phyloP scores from a whole-genome alignment of 2,888 invertebrate genomes.

The Eupelmus urozonus region DNA sequence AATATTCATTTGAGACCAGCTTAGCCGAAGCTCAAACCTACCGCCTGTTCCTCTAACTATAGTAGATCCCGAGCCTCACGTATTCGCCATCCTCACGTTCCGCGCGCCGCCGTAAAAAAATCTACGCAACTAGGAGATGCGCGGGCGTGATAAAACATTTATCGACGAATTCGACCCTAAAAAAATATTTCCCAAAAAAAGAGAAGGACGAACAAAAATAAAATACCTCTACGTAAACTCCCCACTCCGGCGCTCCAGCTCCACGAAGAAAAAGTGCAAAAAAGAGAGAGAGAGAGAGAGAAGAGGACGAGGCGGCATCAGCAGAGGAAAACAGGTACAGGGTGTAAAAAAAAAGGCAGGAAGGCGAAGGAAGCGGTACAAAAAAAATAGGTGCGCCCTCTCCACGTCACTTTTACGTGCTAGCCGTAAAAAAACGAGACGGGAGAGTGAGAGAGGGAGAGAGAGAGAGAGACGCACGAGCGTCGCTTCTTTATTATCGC shows the following conservation, averaged over 20 bases:
- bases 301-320: too few relatives aligned
- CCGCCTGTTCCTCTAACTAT: too few relatives aligned
- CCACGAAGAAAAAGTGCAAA: not conserved
- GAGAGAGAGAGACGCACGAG: slow-evolving; percentile 61
- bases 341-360: not conserved
- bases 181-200: not conserved
- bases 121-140: not conserved
- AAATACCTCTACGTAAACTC: not conserved
- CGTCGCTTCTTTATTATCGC: too few relatives aligned
- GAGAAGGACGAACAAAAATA: not conserved
- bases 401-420: slow-evolving; percentile 49
- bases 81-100: slow-evolving; percentile 4
- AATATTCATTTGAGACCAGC: too few relatives aligned
- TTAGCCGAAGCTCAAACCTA: too few relatives aligned
- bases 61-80: not conserved
- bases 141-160: slow-evolving; percentile 39
- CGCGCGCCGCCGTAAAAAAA: not conserved
- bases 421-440: slow-evolving; percentile 49
- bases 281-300: too few relatives aligned
- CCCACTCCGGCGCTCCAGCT: not conserved
- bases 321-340: too few relatives aligned
- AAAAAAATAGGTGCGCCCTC: not conserved
- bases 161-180: slow-evolving; percentile 19
- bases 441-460: slow-evolving; percentile 13
- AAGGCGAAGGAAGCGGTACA: not conserved